Percentiles rank a stretch among this genome's conserved stretches.
These are phyloP conservation scores for Uropsilus gracilis DNA, from an alignment of 2,113 vertebrate species.

Conservation along the genomic window DNA sequence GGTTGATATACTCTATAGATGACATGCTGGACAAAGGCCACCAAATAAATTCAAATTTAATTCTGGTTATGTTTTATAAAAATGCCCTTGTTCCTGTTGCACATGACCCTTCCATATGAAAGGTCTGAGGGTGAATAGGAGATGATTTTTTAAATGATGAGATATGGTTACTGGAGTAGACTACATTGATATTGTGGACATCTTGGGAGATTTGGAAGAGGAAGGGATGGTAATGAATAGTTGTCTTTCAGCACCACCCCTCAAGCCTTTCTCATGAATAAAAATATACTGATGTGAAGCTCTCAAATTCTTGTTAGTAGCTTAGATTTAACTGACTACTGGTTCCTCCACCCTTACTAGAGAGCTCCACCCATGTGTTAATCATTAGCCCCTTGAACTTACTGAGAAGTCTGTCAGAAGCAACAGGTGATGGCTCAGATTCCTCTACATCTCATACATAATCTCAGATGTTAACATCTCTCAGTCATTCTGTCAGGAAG, in stretches of 20 bases:
- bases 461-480: not conserved
- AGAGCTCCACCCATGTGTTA: not conserved
- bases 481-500: not conserved
- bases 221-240: not conserved
- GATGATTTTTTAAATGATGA: not conserved
- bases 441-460: not conserved
- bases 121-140: not conserved
- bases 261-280: not conserved
- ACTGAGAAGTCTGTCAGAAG: not conserved
- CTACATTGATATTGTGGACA: not conserved
- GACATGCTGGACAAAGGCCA: not conserved
- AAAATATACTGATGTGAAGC: not conserved
- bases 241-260: not conserved
- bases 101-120: not conserved
- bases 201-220: not conserved
- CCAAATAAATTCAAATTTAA: not conserved
- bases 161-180: not conserved
- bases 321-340: not conserved
- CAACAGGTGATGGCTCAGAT: not conserved
- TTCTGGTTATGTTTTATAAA: constrained; percentile 19
- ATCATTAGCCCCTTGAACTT: not conserved
- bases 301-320: not conserved
- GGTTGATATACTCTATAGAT: not conserved
- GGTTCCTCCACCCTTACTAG: not conserved
- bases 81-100: not conserved